A percentile compares a stretch with the other conserved stretches of the same genome.
Conservation (phyloP, 2,888 invertebrate genomes). For the Limnephilus lunatus region DNA sequence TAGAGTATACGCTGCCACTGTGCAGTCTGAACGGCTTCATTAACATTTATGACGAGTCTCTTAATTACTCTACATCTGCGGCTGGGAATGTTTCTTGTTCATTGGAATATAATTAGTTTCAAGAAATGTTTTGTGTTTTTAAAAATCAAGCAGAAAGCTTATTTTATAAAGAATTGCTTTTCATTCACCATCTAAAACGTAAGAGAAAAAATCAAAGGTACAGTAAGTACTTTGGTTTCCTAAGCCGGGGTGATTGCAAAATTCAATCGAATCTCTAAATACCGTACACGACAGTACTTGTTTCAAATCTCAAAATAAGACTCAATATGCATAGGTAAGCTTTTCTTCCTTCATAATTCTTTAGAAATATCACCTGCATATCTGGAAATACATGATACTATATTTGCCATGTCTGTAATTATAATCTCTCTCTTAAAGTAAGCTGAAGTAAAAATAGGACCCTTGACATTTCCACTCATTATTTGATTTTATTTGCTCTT, state of each 20-base stretch:
- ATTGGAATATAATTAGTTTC: not conserved
- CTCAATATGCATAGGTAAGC: too few species aligned
- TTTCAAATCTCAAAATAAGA: too few species aligned
- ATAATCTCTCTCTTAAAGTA: not conserved
- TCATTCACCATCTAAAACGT: not conserved
- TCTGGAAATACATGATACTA: too few species aligned
- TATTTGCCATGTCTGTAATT: not conserved
- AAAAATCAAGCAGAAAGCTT: not conserved
- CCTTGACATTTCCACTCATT: not conserved
- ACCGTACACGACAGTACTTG: too few species aligned
- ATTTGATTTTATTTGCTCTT: not conserved
- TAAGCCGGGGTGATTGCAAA: too few species aligned
- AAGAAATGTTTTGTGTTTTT: not conserved
- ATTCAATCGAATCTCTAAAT: too few species aligned
- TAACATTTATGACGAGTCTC: not conserved
- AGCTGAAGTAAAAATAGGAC: not conserved
- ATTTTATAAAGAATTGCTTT: not conserved
- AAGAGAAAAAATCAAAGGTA: not conserved
- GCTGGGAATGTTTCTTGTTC: not conserved
- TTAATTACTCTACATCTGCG: not conserved
- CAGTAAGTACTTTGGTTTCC: too few species aligned
- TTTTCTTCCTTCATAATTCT: not conserved
- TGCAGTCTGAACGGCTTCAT: not conserved
- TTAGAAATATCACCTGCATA: not conserved
- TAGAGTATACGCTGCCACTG: not conserved